Conservation (phyloP, 1,140 invertebrate genomes). For the Achroia grisella region DNA sequence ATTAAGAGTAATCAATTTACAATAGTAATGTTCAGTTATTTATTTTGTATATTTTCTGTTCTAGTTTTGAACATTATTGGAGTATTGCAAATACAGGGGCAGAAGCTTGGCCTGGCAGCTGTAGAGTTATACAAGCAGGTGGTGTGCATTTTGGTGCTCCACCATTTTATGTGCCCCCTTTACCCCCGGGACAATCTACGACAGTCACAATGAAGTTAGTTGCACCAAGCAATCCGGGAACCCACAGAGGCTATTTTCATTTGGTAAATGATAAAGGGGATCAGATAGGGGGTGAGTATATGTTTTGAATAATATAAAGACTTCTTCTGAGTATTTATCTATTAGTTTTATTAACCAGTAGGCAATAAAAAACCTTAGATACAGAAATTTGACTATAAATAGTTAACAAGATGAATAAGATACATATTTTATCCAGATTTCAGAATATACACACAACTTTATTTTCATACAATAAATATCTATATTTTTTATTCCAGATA, state of each 20-base stretch:
- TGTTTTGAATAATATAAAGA: not conserved
- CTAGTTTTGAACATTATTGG: constrained; percentile 70
- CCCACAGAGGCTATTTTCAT: constrained; percentile 57
- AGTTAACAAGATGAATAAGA: no score
- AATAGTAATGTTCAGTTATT: no score
- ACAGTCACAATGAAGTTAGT: constrained; percentile 53
- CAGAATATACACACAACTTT: no score
- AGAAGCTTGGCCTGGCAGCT: constrained; percentile 61
- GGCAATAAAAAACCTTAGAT: no score
- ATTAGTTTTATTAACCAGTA: no score
- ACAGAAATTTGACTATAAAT: no score
- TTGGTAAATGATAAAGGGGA: constrained; percentile 55
- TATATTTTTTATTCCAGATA: constrained; percentile 37
- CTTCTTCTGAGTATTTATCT: no score
- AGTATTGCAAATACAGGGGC: constrained; percentile 63
- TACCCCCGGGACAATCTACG: constrained; percentile 51
- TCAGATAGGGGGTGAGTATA: constrained; percentile 52
- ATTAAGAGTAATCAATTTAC: no score
- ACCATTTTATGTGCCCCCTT: constrained; percentile 41
- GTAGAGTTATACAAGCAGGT: constrained; percentile 54
- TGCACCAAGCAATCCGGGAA: constrained; percentile 44
- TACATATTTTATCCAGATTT: no score
- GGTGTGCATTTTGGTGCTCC: constrained; percentile 47
- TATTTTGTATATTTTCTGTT: constrained; percentile 41
- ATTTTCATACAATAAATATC: no score